Conservation (phyloP, 23 tunicate genomes). For the Trididemnum nubilum region DNA sequence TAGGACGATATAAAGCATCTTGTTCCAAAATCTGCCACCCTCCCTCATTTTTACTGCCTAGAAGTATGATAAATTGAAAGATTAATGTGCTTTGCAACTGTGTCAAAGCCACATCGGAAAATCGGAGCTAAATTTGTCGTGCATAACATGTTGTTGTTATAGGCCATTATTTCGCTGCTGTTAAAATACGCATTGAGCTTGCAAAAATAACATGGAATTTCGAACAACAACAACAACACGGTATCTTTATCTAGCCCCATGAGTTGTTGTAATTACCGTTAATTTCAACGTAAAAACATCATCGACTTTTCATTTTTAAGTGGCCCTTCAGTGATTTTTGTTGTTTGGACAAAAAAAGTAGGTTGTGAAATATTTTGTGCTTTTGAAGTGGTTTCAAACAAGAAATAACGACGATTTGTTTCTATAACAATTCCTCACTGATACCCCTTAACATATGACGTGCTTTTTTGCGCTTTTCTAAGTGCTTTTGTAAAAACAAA, state of each 20-base stretch:
- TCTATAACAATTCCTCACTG: not conserved
- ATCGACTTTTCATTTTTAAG: slow-evolving; percentile 4
- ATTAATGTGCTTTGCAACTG: no score
- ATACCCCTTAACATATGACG: not conserved
- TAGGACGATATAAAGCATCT: no score
- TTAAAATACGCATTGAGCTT: not conserved
- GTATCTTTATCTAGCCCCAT: no score
- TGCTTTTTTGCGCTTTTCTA: not conserved
- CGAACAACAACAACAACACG: not conserved
- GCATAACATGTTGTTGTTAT: not conserved
- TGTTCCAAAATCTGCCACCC: no score
- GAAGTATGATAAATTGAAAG: no score
- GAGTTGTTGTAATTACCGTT: not conserved
- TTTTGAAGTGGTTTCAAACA: not conserved
- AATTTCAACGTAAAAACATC: no score
- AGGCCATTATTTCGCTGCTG: not conserved
- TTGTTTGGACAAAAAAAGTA: slow-evolving; percentile 33
- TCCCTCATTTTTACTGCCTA: no score
- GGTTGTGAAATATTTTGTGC: not conserved
- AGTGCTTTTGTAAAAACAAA: slow-evolving; percentile 1
- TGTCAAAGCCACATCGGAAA: not conserved
- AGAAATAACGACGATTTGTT: not conserved
- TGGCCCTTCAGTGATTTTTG: slow-evolving; percentile 14
- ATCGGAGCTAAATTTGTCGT: not conserved
- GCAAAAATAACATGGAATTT: not conserved